Conservation (phyloP, 2,888 invertebrate species). For the Himalopsyche tibetana region DNA sequence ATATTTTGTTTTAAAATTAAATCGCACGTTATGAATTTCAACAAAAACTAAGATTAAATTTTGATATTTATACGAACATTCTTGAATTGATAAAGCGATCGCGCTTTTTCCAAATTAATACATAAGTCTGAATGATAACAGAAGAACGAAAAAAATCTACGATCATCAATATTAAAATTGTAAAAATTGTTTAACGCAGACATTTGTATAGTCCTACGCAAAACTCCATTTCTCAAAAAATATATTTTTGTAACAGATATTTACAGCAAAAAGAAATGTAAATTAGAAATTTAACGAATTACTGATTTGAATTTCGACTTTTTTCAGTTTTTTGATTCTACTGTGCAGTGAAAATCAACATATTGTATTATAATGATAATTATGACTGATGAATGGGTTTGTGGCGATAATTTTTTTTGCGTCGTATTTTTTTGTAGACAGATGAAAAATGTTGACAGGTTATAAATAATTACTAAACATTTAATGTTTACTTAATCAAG, state of each 20-base stretch:
- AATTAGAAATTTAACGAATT: slow-evolving; percentile 42
- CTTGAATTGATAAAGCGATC: too few species aligned
- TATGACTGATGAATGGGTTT: too few species aligned
- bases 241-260: slow-evolving; percentile 8
- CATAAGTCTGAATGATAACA: background rate
- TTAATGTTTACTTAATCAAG: too few species aligned
- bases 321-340: background rate
- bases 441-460: too few species aligned
- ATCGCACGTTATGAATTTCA: too few species aligned
- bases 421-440: too few species aligned
- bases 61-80: too few species aligned
- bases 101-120: background rate
- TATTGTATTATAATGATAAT: background rate
- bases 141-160: background rate
- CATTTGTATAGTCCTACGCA: background rate
- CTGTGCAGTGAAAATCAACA: slow-evolving; percentile 1
- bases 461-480: too few species aligned
- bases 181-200: slow-evolving; percentile 8
- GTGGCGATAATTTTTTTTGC: too few species aligned
- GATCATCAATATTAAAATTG: background rate
- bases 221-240: slow-evolving; percentile 28
- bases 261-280: slow-evolving; percentile 36
- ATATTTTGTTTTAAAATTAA: too few species aligned
- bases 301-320: slow-evolving; percentile 33
- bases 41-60: too few species aligned